Evolutionary conservation across 2,797 vertebrate species (phyloP).

Genomic region (Orientallactaga sibirica): DNA sequence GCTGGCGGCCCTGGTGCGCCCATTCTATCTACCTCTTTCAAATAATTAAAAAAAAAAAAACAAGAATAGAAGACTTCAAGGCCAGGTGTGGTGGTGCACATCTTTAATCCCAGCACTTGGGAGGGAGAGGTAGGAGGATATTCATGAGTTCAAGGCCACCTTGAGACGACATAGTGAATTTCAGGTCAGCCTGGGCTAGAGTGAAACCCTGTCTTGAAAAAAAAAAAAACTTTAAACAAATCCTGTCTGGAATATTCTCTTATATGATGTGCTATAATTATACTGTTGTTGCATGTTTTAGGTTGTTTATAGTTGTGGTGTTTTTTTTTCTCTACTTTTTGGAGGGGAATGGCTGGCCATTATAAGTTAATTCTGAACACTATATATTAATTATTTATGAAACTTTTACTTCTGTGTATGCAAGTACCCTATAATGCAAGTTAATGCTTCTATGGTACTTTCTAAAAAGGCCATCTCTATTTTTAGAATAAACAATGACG

Average conservation of each 20-base stretch:
- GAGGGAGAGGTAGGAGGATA: too few species aligned
- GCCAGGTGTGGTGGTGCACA: too few species aligned
- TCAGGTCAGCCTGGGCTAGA: too few species aligned
- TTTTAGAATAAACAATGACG: neutral
- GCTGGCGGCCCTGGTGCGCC: too few species aligned
- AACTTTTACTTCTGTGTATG: constrained; percentile 49
- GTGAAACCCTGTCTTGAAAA: too few species aligned
- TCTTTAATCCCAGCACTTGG: too few species aligned
- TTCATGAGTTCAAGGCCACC: too few species aligned
- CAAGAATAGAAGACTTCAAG: too few species aligned
- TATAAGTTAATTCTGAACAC: constrained; percentile 45
- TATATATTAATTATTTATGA: constrained; percentile 21
- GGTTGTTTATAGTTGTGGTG: neutral
- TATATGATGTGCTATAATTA: neutral
- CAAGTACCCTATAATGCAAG: constrained; percentile 36
- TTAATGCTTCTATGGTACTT: constrained; percentile 45
- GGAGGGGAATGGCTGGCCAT: neutral
- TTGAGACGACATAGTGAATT: too few species aligned
- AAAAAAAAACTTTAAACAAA: too few species aligned
- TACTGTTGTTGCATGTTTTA: constrained; percentile 57
- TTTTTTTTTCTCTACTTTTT: constrained; percentile 19
- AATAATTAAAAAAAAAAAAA: too few species aligned
- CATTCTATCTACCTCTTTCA: too few species aligned
- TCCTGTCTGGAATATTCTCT: neutral
- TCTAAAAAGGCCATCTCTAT: constrained; percentile 59